A percentile compares a stretch with the other conserved stretches of the same genome.
Evolutionary conservation across 2,888 invertebrate genomes (phyloP).

Genomic region (Microctonus aethiopoides): DNA sequence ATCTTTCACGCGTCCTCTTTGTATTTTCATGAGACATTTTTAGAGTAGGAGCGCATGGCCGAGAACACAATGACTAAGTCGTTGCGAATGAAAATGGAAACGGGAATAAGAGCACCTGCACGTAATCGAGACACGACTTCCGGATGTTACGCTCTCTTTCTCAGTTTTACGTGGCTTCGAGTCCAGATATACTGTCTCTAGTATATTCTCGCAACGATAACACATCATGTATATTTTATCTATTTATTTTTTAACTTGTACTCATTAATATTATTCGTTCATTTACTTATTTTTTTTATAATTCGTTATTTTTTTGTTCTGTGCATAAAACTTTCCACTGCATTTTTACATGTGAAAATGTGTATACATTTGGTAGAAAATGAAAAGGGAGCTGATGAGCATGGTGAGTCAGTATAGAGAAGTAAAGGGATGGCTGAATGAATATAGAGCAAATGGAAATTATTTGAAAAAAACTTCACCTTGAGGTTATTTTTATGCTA

Average conservation of each 20-base stretch:
- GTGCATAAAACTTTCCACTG: too few relatives aligned
- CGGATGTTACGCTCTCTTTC: constrained; percentile 18
- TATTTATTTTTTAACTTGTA: constrained; percentile 1
- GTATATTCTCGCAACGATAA: neutral
- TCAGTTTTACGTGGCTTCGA: constrained; percentile 9
- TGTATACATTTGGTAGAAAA: constrained; percentile 16
- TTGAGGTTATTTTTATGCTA: constrained; percentile 1
- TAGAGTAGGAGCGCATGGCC: neutral
- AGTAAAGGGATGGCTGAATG: constrained; percentile 1
- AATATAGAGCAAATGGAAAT: constrained; percentile 7
- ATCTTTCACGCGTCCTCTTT: constrained; percentile 25
- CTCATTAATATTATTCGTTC: neutral
- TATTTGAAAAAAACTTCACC: neutral
- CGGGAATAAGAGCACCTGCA: constrained; percentile 27
- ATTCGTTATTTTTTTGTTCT: too few relatives aligned
- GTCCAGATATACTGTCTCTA: constrained; percentile 6
- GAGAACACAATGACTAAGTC: neutral
- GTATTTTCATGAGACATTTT: constrained; percentile 25
- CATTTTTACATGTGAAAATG: neutral
- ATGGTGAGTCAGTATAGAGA: too few relatives aligned
- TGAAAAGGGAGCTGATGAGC: too few relatives aligned
- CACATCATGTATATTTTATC: too few relatives aligned
- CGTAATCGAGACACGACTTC: constrained; percentile 32
- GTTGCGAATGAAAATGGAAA: constrained; percentile 15
- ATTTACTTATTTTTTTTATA: neutral